Percentiles rank a stretch among this genome's conserved stretches.
Conservation (phyloP, 64 coral and sea anemone genomes). For the Montipora cactus region DNA sequence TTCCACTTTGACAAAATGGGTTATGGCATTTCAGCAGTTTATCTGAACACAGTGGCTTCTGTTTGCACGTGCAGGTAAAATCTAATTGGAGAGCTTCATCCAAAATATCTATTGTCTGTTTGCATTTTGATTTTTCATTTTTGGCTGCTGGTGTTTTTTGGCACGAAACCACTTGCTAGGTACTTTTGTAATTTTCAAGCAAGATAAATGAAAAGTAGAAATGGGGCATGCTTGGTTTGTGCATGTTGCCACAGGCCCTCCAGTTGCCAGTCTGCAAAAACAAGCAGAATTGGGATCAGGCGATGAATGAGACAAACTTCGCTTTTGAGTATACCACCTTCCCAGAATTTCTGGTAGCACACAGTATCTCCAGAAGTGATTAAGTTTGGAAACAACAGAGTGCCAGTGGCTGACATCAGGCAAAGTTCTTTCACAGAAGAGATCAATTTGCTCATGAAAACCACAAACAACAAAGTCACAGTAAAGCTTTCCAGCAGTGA, state of each 20-base stretch:
- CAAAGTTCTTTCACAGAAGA: constrained; percentile 43
- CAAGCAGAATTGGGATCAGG: background rate
- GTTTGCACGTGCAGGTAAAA: background rate
- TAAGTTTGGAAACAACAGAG: constrained; percentile 33
- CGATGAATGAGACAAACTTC: background rate
- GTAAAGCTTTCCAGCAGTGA: constrained; percentile 20
- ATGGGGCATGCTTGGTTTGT: constrained; percentile 36
- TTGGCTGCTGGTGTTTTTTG: constrained; percentile 13
- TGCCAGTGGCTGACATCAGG: constrained; percentile 41
- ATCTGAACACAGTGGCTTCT: constrained; percentile 28
- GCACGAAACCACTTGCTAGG: constrained; percentile 47
- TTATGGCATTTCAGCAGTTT: constrained; percentile 56
- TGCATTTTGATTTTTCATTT: background rate
- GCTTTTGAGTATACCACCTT: constrained; percentile 64
- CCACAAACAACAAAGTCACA: constrained; percentile 61
- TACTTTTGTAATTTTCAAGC: constrained; percentile 27
- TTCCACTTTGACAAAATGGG: constrained; percentile 7
- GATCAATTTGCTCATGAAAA: background rate
- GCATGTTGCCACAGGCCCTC: constrained; percentile 1
- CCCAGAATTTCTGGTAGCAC: constrained; percentile 56
- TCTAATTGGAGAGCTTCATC: constrained; percentile 30
- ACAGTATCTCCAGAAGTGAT: constrained; percentile 65
- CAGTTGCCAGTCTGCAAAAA: constrained; percentile 19
- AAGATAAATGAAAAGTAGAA: constrained; percentile 28
- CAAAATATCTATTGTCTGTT: constrained; percentile 14